Conservation (phyloP, 1,140 invertebrate species). For the Sogatella furcifera region DNA sequence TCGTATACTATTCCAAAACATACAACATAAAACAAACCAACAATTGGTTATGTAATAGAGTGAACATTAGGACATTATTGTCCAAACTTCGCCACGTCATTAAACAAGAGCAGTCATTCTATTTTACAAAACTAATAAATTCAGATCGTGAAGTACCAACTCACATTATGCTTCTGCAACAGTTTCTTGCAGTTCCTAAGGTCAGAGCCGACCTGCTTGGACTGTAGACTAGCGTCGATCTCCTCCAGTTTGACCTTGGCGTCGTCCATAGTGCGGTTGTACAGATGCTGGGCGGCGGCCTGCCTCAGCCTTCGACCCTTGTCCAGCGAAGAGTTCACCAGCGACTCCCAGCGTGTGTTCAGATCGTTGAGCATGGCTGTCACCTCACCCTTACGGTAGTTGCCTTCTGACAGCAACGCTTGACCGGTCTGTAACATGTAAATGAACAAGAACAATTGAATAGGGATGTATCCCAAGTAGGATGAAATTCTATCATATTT, state of each 20-base stretch:
- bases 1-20: too few species aligned
- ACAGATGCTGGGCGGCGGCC: constrained; percentile 68
- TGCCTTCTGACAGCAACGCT: constrained; percentile 54
- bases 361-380: constrained; percentile 49
- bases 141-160: neutral
- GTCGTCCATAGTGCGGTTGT: constrained; percentile 65
- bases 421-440: constrained; percentile 42
- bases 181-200: constrained; percentile 79
- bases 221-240: constrained; percentile 58
- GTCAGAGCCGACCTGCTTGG: constrained; percentile 71
- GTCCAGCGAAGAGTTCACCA: constrained; percentile 59
- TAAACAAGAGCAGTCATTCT: too few species aligned
- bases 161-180: constrained; percentile 69
- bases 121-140: neutral
- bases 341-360: constrained; percentile 59
- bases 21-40: too few species aligned
- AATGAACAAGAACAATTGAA: neutral
- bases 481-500: too few species aligned
- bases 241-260: constrained; percentile 73
- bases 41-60: too few species aligned
- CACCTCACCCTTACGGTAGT: constrained; percentile 55
- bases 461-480: too few species aligned
- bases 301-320: constrained; percentile 72
- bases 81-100: too few species aligned
- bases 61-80: too few species aligned